These are phyloP conservation scores for Syngnathus acus DNA, from an alignment of 2,797 vertebrate genomes.

Conservation along the genomic window DNA sequence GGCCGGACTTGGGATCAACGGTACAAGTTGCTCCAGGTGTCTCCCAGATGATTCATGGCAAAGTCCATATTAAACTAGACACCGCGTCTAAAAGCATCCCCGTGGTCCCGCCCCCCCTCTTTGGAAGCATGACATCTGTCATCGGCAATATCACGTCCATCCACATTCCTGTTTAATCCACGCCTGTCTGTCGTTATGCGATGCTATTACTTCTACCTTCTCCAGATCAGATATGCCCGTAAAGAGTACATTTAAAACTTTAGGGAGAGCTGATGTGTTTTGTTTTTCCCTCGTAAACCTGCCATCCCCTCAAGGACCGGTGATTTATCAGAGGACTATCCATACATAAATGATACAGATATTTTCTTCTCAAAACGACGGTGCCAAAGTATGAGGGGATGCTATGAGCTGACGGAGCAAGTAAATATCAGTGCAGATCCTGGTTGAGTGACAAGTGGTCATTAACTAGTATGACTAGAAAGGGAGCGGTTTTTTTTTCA, in stretches of 20 bases:
- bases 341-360: too few species aligned
- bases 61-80: conserved; percentile 22
- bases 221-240: conserved; percentile 43
- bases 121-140: conserved; percentile 25
- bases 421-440: background rate
- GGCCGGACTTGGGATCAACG: background rate
- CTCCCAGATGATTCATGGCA: background rate
- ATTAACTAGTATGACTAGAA: background rate
- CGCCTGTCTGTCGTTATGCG: conserved; percentile 54
- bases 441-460: background rate
- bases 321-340: conserved; percentile 8
- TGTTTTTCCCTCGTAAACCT: conserved; percentile 55
- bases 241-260: conserved; percentile 37
- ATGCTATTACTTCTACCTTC: conserved; percentile 43
- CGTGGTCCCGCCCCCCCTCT: background rate
- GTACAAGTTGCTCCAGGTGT: background rate
- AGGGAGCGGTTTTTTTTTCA: background rate
- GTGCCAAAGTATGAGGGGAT: conserved; percentile 6
- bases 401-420: background rate
- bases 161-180: conserved; percentile 51
- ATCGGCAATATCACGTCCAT: conserved; percentile 48
- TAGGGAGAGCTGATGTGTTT: conserved; percentile 21
- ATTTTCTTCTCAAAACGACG: background rate
- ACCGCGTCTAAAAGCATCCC: conserved; percentile 16
- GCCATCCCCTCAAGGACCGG: conserved; percentile 42